Evolutionary conservation across 1,140 invertebrate species (phyloP).

Genomic region (Drosophila navojoa): DNA sequence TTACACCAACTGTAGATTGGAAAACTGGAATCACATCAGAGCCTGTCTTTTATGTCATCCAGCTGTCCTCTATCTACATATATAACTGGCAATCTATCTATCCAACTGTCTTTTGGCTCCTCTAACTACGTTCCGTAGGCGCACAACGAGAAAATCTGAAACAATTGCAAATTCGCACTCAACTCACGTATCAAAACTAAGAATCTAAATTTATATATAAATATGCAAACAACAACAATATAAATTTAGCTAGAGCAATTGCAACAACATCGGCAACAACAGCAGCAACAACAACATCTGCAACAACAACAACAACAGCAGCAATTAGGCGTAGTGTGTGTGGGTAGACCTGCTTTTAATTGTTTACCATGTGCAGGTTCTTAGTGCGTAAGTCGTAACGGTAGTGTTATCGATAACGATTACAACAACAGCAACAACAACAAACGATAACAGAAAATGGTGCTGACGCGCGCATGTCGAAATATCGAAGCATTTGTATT

Average conservation of each 20-base stretch:
- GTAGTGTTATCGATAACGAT: conserved; percentile 23
- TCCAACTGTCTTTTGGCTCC: background rate
- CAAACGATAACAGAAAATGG: background rate
- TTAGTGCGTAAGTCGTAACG: conserved; percentile 39
- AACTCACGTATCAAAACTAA: conserved; percentile 36
- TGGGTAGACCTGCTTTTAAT: conserved; percentile 36
- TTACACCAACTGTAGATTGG: background rate
- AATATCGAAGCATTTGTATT: background rate
- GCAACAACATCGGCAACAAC: conserved; percentile 8
- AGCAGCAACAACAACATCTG: conserved; percentile 2
- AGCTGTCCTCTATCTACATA: background rate
- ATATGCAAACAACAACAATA: conserved; percentile 6
- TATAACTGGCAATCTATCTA: conserved; percentile 1
- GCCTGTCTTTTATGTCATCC: background rate
- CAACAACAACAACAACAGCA: conserved; percentile 5
- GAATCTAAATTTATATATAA: background rate
- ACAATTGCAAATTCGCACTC: conserved; percentile 39
- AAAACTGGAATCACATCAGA: background rate
- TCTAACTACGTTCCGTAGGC: conserved; percentile 31
- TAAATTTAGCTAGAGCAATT: conserved; percentile 1
- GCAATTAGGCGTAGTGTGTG: conserved; percentile 10
- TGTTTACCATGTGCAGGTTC: conserved; percentile 10
- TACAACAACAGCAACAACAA: background rate
- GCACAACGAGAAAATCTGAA: conserved; percentile 31
- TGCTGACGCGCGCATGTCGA: conserved; percentile 17